Base-by-base conservation (phyloP, 92 coral and sea anemone genomes). In the Epizoanthus ramosus region DNA sequence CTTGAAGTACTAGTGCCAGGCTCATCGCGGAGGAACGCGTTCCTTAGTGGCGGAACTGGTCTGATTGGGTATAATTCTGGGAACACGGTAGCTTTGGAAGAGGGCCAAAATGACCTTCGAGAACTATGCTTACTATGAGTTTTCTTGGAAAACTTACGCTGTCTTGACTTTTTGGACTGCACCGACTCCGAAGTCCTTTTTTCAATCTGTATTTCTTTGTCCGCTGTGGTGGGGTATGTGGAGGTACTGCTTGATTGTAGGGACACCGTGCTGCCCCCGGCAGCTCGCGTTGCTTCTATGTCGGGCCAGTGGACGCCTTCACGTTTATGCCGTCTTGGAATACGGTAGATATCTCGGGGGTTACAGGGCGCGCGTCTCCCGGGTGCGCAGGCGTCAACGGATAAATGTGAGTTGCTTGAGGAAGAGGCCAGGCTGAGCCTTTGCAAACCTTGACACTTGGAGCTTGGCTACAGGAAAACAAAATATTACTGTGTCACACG, bases 281-380 rank as follows among this genome's bases (percentile, higher is more conserved):
- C 14, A 37, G 57, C 45, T 13, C 45, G 64, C 37, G 64, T 63
- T 4, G 56, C 15, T 22, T 74, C 71, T 9, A 61, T 37, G 47
- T 41, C 71, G 6, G 70, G 71, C 37, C 61, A 45, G 1, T 41
- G 82, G 47, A 77, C 43, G 59, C 71, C 19, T 39, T 77, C 58
- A 8, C 24, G 82, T 63, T 77, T 77, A 24, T 63, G 70, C 23
- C 82, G 50, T 57, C 71, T 21, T 52, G 68, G 82, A 77, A 57
- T 61, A 19, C 82, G 43, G 71, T 77, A 77, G 18, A 77, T 61
- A 63, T 37, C 59, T 60, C 82, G 82, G n/a, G 71, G 82, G n/a
- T 24, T 59, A 52, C 82, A 59, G 8, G 47, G 22, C 16, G 21
- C 70, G 0, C 25, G 71, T 77, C 24, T 21, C 64, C 19, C 57